Base-by-base conservation (phyloP, 2,113 vertebrate genomes). In the Toxotes chatareus region DNA sequence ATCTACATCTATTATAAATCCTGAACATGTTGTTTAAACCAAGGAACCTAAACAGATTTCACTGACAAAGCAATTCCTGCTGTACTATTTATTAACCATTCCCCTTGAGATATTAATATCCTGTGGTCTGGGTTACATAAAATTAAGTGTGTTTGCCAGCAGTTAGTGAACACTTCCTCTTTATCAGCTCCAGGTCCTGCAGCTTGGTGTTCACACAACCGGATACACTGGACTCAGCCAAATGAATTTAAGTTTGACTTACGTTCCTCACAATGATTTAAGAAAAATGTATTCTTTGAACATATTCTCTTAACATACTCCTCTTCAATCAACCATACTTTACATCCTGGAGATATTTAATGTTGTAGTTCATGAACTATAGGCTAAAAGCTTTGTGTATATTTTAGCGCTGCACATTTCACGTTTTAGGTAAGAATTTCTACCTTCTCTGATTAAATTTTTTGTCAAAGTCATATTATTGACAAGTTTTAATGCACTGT, bases 141-240 rank as follows among this genome's bases (percentile, higher is more conserved):
- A 40, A 56, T 66, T 19, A 68, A 4, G 31, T 55, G 40, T 70
- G 66, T 71, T 73, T 81, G 5, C 3, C 11, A 71, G 73, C 62
- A 16, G 72, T 75, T 79, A 31, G 31, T 36, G 4, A 72, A 49
- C 55, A 81, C 87, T 89, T 90, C 88, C 86, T 82, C 75, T 84
- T 80, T 63, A n/a, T 47, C 40, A 70, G 61, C 23, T 57, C 14
- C 11, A 47, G 6, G 27, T 32, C 79, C 55, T 53, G 59, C 21
- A 64, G 2, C 34, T 57, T 49, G 13, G n/a, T 13, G 13, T 17
- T 40, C 5, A 47, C 31, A 19, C 9, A 32, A 71, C 23, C 44
- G 34, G 23, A 77, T 40, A 32, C 4, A 10, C 2, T 49, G 31
- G 12, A 79, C 56, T 70, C 46, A 60, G 13, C n/a, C 8, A 16